Evolutionary conservation across 1,140 invertebrate genomes (phyloP).

Genomic region (Drosophila triauraria): DNA sequence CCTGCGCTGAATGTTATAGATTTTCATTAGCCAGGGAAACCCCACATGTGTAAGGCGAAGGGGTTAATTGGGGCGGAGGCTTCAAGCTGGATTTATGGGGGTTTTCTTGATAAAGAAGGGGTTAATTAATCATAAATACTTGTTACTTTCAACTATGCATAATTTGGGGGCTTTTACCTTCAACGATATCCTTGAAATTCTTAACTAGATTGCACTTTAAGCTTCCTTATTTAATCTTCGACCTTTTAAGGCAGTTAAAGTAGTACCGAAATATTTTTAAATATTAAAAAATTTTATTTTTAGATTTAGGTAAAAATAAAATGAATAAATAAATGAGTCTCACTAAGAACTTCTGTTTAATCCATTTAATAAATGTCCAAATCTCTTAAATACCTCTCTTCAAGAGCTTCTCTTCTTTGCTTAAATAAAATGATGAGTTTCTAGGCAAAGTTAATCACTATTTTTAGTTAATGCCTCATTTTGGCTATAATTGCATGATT

Average conservation of each 20-base stretch:
- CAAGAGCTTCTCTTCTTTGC: background rate
- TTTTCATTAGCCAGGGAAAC: constrained; percentile 46
- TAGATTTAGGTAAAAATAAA: no score
- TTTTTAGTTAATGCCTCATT: constrained; percentile 5
- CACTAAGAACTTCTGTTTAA: background rate
- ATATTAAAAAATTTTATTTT: no score
- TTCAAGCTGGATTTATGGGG: constrained; percentile 5
- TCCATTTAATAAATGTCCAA: no score
- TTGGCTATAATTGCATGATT: background rate
- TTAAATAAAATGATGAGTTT: background rate
- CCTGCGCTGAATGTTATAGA: constrained; percentile 50
- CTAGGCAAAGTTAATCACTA: constrained; percentile 1
- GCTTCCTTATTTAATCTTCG: no score
- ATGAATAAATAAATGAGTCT: no score
- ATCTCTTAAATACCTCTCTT: background rate
- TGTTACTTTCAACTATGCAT: constrained; percentile 12
- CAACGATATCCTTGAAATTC: background rate
- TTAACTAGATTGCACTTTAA: background rate
- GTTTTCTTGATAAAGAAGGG: background rate
- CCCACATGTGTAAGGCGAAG: background rate
- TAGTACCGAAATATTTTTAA: no score
- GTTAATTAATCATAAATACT: constrained; percentile 2
- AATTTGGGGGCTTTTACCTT: constrained; percentile 1
- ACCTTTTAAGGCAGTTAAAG: no score
- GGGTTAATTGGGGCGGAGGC: constrained; percentile 23